Evolutionary conservation across 2,888 invertebrate genomes (phyloP), one percentile per base, ranked within the genome.

Genomic region (Ochropleura plecta): DNA sequence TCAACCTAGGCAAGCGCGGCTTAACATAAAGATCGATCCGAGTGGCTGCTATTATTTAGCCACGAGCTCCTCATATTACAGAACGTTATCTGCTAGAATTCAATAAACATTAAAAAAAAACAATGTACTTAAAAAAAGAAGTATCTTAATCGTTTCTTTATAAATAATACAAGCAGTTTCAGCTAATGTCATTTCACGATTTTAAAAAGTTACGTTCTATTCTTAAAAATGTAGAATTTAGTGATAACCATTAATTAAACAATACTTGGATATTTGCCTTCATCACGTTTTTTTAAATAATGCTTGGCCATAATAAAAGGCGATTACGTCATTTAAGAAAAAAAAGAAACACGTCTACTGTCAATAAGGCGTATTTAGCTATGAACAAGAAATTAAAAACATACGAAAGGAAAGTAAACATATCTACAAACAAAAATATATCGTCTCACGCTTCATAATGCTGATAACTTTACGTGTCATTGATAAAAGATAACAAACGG

Each of bases 381-480:
- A 18, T 12, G 3, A 55, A 46, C 70, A 55, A 9, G 6, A 40
- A 40, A 55, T 51, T 66, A 7, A 4, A 20, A 16, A 51, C 30
- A 40, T 7, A 16, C n/a, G 3, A 55, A 55, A 48, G 20, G 9
- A 20, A 64, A 75, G 6, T 63, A 57, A 78, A 70, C 62, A 55
- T 20, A 65, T 3, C 5, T 16, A 60, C 40, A 48, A 60, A 59
- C 46, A 60, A 62, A 57, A 60, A 60, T 30, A 60, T 40, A 46
- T 53, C 16, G 9, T 64, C 53, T 44, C 59, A 53, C 59, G 40
- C 42, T 42, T 42, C 44, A 66, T 18, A 67, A 63, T 64, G 18
- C 53, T 70, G 75, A 80, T 74, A 79, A 64, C 63, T 63, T 63
- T 49, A 46, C 70, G 63, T 81, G 44, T 51, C 40, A 64, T 63